Evolutionary conservation across 2,888 invertebrate species (phyloP).

Genomic region (Drosophila lacicola): DNA sequence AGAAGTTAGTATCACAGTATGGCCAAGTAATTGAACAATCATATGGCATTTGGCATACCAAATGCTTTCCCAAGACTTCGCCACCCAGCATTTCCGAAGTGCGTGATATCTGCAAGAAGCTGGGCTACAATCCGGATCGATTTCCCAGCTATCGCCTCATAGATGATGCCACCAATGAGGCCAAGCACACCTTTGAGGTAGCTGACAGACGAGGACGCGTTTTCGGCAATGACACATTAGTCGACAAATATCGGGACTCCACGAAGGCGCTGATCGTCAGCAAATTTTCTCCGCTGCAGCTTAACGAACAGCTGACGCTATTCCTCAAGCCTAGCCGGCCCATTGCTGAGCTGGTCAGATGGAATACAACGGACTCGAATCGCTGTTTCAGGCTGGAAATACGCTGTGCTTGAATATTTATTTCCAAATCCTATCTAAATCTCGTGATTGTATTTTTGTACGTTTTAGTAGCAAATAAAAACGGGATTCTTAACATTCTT

Average conservation of each 20-base stretch:
- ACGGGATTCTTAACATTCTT: conserved; percentile 26
- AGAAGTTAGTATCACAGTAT: conserved; percentile 82
- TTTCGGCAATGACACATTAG: conserved; percentile 68
- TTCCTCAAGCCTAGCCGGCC: conserved; percentile 84
- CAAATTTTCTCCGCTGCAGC: conserved; percentile 83
- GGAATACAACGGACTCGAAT: conserved; percentile 83
- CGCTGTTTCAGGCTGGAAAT: conserved; percentile 83
- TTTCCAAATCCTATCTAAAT: conserved; percentile 4
- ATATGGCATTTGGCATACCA: conserved; percentile 90
- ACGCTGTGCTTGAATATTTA: conserved; percentile 71
- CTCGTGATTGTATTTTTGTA: conserved; percentile 51
- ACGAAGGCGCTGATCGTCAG: conserved; percentile 83
- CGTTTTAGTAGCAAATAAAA: conserved; percentile 76
- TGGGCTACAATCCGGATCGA: conserved; percentile 87
- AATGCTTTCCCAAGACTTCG: conserved; percentile 87
- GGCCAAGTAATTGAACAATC: conserved; percentile 89
- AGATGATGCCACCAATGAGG: conserved; percentile 76
- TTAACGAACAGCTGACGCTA: conserved; percentile 81
- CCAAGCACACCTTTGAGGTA: conserved; percentile 71
- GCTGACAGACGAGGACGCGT: conserved; percentile 66
- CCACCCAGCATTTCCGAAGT: conserved; percentile 86
- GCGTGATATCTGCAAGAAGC: conserved; percentile 87
- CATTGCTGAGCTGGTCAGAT: conserved; percentile 83
- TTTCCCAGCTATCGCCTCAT: conserved; percentile 82
- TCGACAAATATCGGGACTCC: conserved; percentile 77